A percentile compares a stretch with the other conserved stretches of the same genome.
Evolutionary conservation across 2,888 invertebrate species (phyloP).

Genomic region (Trissonchulus latispiculum): DNA sequence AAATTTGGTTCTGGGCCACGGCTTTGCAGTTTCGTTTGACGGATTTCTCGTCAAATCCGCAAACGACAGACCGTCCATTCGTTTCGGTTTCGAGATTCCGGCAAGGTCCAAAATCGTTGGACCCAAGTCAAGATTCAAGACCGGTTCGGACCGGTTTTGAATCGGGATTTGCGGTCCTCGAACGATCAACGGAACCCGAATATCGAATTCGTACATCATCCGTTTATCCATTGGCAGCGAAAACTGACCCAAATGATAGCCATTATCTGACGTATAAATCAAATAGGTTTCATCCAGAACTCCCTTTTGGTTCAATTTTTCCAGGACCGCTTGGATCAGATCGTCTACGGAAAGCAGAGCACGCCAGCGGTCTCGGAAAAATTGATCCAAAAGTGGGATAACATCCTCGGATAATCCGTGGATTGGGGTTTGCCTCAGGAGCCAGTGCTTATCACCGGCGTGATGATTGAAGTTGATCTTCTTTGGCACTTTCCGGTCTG

Average conservation of each 20-base stretch:
- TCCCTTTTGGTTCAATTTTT: conserved; percentile 51
- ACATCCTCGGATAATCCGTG: background rate
- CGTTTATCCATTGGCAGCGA: conserved; percentile 76
- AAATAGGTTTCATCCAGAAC: conserved; percentile 65
- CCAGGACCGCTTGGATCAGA: conserved; percentile 59
- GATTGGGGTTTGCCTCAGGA: conserved; percentile 59
- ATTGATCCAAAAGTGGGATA: background rate
- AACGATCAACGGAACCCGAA: conserved; percentile 68
- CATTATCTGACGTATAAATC: conserved; percentile 74
- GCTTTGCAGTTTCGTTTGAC: background rate
- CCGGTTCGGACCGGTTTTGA: conserved; percentile 49
- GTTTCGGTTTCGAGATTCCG: conserved; percentile 49
- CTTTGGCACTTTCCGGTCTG: conserved; percentile 54
- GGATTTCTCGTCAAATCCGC: conserved; percentile 38
- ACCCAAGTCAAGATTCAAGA: conserved; percentile 68
- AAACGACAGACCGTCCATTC: conserved; percentile 55
- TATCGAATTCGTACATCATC: conserved; percentile 79
- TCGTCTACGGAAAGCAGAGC: conserved; percentile 76
- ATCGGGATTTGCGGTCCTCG: conserved; percentile 57
- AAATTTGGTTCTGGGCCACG: conserved; percentile 47
- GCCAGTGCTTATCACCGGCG: conserved; percentile 66
- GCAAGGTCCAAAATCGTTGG: conserved; percentile 69
- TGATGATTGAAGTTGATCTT: conserved; percentile 56
- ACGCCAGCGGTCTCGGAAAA: conserved; percentile 53
- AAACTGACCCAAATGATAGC: conserved; percentile 84